Conservation (phyloP, 2,888 invertebrate species). For the Drosophila glabriapex region DNA sequence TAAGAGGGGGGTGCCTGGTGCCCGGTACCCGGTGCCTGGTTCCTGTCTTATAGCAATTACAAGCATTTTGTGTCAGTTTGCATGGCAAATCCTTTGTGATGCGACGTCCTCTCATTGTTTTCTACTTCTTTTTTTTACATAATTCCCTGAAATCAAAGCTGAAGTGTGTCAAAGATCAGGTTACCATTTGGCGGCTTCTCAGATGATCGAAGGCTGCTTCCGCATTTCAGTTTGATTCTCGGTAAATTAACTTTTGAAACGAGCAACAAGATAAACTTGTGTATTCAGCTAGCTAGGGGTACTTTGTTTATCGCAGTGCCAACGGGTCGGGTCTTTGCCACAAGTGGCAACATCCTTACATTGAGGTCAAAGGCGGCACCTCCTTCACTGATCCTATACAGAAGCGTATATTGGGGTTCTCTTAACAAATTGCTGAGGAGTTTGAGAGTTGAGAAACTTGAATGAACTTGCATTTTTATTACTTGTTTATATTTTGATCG, state of each 20-base stretch:
- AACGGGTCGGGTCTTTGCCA: conserved; percentile 22
- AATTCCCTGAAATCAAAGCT: conserved; percentile 79
- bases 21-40: neutral
- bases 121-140: conserved; percentile 38
- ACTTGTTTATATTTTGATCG: neutral
- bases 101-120: conserved; percentile 40
- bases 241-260: conserved; percentile 74
- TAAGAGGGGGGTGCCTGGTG: conserved; percentile 17
- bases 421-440: neutral
- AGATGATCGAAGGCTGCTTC: conserved; percentile 53
- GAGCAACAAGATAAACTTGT: conserved; percentile 46
- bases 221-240: conserved; percentile 75
- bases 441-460: neutral
- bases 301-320: conserved; percentile 47
- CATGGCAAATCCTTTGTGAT: conserved; percentile 65
- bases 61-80: conserved; percentile 81
- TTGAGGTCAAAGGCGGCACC: conserved; percentile 38
- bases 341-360: conserved; percentile 67
- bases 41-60: conserved; percentile 67
- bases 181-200: conserved; percentile 60
- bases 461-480: neutral
- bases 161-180: conserved; percentile 77
- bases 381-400: conserved; percentile 12
- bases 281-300: conserved; percentile 41
- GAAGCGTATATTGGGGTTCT: neutral